These are phyloP conservation scores for Cydia strobilella DNA, from an alignment of 1,140 invertebrate species.

Conservation along the genomic window DNA sequence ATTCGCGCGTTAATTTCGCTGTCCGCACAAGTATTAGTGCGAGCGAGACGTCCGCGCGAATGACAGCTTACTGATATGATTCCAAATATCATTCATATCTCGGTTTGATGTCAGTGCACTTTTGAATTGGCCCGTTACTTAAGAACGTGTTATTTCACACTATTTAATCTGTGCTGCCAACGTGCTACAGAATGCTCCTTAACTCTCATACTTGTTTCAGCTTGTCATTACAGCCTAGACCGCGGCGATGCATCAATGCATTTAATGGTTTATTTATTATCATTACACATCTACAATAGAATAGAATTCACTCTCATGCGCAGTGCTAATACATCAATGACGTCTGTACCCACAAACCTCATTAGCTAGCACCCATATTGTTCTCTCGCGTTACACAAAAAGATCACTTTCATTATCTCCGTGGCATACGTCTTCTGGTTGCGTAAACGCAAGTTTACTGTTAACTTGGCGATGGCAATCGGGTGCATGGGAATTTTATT, in stretches of 20 bases:
- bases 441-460: conserved; percentile 64
- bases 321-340: conserved; percentile 14
- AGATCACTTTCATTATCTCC: conserved; percentile 67
- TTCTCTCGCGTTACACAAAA: conserved; percentile 67
- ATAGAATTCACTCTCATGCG: conserved; percentile 17
- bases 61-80: too few relatives aligned
- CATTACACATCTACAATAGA: conserved; percentile 10
- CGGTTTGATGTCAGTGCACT: too few relatives aligned
- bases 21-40: too few relatives aligned
- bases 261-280: conserved; percentile 9
- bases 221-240: not conserved
- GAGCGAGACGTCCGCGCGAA: too few relatives aligned
- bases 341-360: conserved; percentile 52
- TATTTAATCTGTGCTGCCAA: conserved; percentile 7
- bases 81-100: too few relatives aligned
- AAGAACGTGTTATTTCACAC: not conserved
- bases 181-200: not conserved
- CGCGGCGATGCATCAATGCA: conserved; percentile 12
- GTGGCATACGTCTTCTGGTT: conserved; percentile 67
- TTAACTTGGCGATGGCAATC: conserved; percentile 64
- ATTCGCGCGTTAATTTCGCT: too few relatives aligned
- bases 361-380: conserved; percentile 59
- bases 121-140: not conserved
- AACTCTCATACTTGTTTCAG: not conserved
- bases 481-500: conserved; percentile 72